phyloP scores from a whole-genome alignment of 2,888 invertebrate species.

The Notodonta ziczac region DNA sequence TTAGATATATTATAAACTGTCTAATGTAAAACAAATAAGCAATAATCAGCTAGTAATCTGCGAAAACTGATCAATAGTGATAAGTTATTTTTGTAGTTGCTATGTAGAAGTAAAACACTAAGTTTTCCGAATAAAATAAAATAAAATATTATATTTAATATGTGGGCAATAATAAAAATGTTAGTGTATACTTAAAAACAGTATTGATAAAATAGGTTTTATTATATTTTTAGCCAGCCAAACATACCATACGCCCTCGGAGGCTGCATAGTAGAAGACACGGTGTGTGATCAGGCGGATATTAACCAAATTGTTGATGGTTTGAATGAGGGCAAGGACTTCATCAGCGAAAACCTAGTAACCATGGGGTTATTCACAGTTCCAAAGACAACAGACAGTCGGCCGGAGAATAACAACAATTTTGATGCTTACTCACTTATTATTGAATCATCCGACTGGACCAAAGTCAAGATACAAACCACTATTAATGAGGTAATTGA shows the following conservation, averaged over 20 bases:
- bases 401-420: constrained; percentile 35
- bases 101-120: no score
- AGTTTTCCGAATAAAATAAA: no score
- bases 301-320: constrained; percentile 56
- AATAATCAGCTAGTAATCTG: no score
- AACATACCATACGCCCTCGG: constrained; percentile 74
- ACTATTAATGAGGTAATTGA: constrained; percentile 64
- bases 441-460: constrained; percentile 66
- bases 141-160: background rate
- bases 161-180: background rate
- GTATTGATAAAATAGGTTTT: constrained; percentile 1
- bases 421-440: constrained; percentile 75
- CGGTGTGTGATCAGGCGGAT: constrained; percentile 54
- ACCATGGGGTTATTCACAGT: constrained; percentile 71
- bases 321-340: constrained; percentile 53
- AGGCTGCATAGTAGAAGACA: constrained; percentile 76
- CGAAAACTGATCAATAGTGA: no score
- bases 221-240: constrained; percentile 65
- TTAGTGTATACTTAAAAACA: background rate
- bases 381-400: constrained; percentile 49
- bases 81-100: no score
- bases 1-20: no score
- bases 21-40: no score
- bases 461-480: constrained; percentile 62
- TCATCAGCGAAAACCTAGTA: constrained; percentile 65